Evolutionary conservation across 2,888 invertebrate species (phyloP).

Genomic region (Cylindroiulus punctatus): DNA sequence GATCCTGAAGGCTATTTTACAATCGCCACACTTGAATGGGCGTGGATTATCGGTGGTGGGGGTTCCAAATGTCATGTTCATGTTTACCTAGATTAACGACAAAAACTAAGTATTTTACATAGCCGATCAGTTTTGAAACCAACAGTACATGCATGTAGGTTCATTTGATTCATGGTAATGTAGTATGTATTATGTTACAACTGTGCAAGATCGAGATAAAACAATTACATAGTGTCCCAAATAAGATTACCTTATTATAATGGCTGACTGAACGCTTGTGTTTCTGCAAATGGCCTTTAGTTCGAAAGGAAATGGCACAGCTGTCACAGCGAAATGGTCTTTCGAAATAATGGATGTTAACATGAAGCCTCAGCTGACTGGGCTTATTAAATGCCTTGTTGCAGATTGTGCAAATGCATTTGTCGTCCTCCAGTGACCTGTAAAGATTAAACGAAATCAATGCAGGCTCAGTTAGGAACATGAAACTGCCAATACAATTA

Average conservation of each 20-base stretch:
- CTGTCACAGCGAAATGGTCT: constrained; percentile 90
- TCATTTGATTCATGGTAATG: too few relatives aligned
- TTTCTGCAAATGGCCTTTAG: constrained; percentile 90
- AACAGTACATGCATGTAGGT: too few relatives aligned
- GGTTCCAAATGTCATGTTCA: constrained; percentile 85
- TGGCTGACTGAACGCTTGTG: constrained; percentile 92
- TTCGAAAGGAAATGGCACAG: constrained; percentile 89
- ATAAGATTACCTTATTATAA: constrained; percentile 80
- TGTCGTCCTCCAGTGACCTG: constrained; percentile 61
- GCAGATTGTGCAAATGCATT: constrained; percentile 83
- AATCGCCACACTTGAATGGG: constrained; percentile 95
- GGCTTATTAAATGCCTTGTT: constrained; percentile 91
- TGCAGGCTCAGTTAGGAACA: constrained; percentile 29
- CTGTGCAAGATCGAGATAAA: too few relatives aligned
- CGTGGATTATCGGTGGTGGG: constrained; percentile 86
- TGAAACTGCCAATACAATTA: neutral
- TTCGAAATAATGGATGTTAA: constrained; percentile 96
- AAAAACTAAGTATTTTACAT: neutral
- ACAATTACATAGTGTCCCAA: too few relatives aligned
- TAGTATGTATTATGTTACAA: too few relatives aligned
- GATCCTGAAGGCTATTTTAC: constrained; percentile 91
- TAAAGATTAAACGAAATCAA: neutral
- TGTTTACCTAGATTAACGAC: constrained; percentile 70
- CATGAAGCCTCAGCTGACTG: constrained; percentile 87
- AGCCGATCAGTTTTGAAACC: too few relatives aligned